Evolutionary conservation across 2,113 vertebrate genomes (phyloP).

Genomic region (Litocranius walleri): DNA sequence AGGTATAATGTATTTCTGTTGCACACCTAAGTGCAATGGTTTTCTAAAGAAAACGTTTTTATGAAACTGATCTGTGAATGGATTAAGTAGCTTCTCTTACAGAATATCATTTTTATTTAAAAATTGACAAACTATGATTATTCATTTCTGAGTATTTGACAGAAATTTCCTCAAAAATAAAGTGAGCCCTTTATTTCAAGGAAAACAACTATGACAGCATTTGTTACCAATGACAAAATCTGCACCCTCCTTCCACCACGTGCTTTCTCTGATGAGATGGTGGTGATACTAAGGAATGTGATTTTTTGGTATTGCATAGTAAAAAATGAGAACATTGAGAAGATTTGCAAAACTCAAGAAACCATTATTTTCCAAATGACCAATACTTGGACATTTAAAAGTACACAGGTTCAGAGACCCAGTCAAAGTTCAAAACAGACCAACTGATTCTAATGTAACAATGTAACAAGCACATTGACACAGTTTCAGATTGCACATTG

Average conservation of each 20-base stretch:
- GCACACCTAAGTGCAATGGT: neutral
- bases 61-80: neutral
- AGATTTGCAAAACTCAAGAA: neutral
- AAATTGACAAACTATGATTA: neutral
- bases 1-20: neutral
- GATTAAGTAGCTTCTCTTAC: neutral
- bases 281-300: neutral
- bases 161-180: neutral
- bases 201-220: neutral
- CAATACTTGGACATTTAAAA: neutral
- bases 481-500: neutral
- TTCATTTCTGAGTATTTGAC: neutral
- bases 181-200: neutral
- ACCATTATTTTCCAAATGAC: neutral
- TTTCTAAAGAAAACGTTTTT: neutral
- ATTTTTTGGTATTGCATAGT: neutral
- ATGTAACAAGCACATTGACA: neutral
- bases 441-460: neutral
- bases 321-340: neutral
- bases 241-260: neutral
- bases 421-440: neutral
- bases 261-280: neutral
- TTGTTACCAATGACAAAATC: neutral
- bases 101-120: neutral
- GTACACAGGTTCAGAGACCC: neutral